These are phyloP conservation scores for Caenorhabditis drosophilae DNA, from an alignment of 2,888 invertebrate species.

Conservation along the genomic window DNA sequence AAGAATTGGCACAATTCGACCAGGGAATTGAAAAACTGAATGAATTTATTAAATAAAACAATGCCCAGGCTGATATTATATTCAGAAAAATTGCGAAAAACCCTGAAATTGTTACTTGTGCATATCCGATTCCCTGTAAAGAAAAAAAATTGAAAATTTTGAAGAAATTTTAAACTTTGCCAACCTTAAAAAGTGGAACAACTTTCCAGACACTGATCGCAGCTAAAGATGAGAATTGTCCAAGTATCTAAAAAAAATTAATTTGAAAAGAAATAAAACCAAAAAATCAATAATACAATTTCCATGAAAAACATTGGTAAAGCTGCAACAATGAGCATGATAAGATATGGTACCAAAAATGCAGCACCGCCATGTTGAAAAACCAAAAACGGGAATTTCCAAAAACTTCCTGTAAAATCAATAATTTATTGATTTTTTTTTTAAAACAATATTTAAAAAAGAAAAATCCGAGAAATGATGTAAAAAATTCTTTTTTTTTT, in stretches of 20 bases:
- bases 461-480: neutral
- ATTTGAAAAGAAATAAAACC: no score
- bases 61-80: conserved; percentile 73
- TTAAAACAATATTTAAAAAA: neutral
- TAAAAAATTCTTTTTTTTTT: no score
- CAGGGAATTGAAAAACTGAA: conserved; percentile 85
- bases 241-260: no score
- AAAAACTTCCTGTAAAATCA: conserved; percentile 73
- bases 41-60: conserved; percentile 76
- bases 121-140: conserved; percentile 72
- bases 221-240: conserved; percentile 77
- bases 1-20: conserved; percentile 83
- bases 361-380: conserved; percentile 69
- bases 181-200: conserved; percentile 78
- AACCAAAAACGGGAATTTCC: conserved; percentile 75
- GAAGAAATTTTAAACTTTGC: conserved; percentile 1
- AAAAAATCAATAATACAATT: no score
- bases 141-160: neutral
- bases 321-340: conserved; percentile 81
- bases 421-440: neutral
- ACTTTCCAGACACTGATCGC: conserved; percentile 84
- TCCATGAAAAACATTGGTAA: conserved; percentile 85
- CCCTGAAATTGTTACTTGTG: conserved; percentile 73
- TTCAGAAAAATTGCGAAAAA: conserved; percentile 74
- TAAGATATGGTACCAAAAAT: conserved; percentile 83